A percentile compares a stretch with the other conserved stretches of the same genome.
phyloP scores from a whole-genome alignment of 53 echinoderm and acorn worm genomes.

The Echinometra lucunter region DNA sequence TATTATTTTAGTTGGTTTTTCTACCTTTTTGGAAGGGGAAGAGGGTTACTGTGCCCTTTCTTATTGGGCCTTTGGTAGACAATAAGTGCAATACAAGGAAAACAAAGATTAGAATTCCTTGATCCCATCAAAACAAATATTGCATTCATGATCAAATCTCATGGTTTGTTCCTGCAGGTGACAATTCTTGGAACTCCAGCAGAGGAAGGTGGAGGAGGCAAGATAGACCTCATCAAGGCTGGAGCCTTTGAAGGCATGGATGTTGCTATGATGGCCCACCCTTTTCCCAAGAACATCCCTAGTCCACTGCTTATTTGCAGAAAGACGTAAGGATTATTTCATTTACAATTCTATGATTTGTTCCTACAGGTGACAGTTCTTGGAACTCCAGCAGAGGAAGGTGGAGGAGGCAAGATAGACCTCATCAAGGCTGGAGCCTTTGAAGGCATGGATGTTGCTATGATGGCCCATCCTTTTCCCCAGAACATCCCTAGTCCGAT shows the following conservation, averaged over 20 bases:
- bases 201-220: slow-evolving; percentile 94
- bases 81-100: too few relatives aligned
- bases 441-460: slow-evolving; percentile 82
- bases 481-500: neutral
- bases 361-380: slow-evolving; percentile 84
- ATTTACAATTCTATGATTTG: too few relatives aligned
- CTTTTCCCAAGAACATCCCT: neutral
- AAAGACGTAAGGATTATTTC: neutral
- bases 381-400: slow-evolving; percentile 97
- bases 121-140: too few relatives aligned
- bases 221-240: slow-evolving; percentile 79
- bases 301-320: too few relatives aligned
- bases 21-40: too few relatives aligned
- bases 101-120: too few relatives aligned
- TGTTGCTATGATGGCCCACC: slow-evolving; percentile 85
- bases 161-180: slow-evolving; percentile 65
- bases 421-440: slow-evolving; percentile 86
- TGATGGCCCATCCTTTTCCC: slow-evolving; percentile 91
- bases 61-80: too few relatives aligned
- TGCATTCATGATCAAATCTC: too few relatives aligned
- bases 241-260: slow-evolving; percentile 75
- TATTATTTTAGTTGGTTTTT: too few relatives aligned
- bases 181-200: slow-evolving; percentile 93
- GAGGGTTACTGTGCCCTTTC: too few relatives aligned
- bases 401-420: slow-evolving; percentile 83